Evolutionary conservation across 2,797 vertebrate genomes (phyloP).

Genomic region (Moxostoma hubbsi): DNA sequence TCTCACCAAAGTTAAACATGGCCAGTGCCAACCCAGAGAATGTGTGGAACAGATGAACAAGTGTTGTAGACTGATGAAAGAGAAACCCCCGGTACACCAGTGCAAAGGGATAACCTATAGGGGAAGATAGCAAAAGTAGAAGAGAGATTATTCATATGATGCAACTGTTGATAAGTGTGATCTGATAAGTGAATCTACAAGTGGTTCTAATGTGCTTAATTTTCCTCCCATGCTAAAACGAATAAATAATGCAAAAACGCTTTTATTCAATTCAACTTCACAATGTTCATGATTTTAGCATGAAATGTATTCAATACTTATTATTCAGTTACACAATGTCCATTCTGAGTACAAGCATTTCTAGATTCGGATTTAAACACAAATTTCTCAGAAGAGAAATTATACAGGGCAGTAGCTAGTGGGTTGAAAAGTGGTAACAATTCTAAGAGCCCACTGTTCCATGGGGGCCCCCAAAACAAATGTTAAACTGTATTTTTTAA

Average conservation of each 20-base stretch:
- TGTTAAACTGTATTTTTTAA: no score
- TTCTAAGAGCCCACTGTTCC: no score
- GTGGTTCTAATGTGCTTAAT: no score
- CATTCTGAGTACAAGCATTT: background rate
- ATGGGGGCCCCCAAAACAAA: no score
- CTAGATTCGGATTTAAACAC: background rate
- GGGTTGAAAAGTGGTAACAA: no score
- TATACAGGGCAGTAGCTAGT: no score
- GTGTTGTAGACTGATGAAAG: conserved; percentile 86
- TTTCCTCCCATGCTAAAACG: no score
- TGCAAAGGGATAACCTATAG: conserved; percentile 91
- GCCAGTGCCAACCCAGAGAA: conserved; percentile 90
- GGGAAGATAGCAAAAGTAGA: conserved; percentile 10
- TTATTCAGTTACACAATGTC: no score
- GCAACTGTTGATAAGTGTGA: background rate
- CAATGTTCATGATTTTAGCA: background rate
- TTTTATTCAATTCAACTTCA: background rate
- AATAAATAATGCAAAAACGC: no score
- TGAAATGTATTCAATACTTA: background rate
- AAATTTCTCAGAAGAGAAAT: no score
- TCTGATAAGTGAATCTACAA: background rate
- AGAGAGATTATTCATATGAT: conserved; percentile 26
- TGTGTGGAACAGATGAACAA: conserved; percentile 90
- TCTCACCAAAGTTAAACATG: conserved; percentile 96
- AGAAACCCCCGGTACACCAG: conserved; percentile 89